These are phyloP conservation scores for Spodoptera frugiperda DNA, from an alignment of 1,140 invertebrate species.

Conservation along the genomic window DNA sequence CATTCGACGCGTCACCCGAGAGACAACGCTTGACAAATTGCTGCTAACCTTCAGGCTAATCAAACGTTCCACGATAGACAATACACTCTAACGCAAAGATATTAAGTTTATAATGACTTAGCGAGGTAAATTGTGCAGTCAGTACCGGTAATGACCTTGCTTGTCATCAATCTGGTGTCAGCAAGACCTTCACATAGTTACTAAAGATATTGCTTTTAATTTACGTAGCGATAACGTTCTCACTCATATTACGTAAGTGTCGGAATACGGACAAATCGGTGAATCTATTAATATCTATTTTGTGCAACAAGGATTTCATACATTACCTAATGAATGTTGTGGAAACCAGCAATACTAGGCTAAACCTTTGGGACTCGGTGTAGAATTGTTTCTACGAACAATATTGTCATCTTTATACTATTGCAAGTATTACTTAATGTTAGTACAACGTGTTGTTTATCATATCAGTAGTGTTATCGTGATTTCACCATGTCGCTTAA, in stretches of 20 bases:
- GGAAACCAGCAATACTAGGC: neutral
- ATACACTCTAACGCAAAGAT: conserved; percentile 61
- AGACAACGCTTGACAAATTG: conserved; percentile 60
- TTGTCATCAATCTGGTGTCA: conserved; percentile 56
- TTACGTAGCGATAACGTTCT: conserved; percentile 13
- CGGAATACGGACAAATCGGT: neutral
- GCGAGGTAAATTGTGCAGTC: conserved; percentile 39
- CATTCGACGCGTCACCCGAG: conserved; percentile 53
- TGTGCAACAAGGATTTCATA: conserved; percentile 15
- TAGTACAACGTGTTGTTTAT: neutral
- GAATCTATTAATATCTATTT: neutral
- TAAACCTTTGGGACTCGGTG: neutral
- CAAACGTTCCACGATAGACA: conserved; percentile 55
- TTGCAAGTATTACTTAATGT: too few relatives aligned
- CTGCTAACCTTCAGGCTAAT: conserved; percentile 68
- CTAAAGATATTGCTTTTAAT: conserved; percentile 44
- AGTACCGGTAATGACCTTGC: conserved; percentile 72
- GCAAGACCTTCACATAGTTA: conserved; percentile 67
- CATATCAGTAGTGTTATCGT: conserved; percentile 23
- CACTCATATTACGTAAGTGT: conserved; percentile 4
- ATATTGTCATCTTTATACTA: too few relatives aligned
- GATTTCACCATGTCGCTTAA: neutral
- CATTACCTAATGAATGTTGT: neutral
- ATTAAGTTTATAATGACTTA: conserved; percentile 57
- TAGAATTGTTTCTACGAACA: too few relatives aligned